phyloP scores from a whole-genome alignment of 2,113 vertebrate species.

The Ursus arctos region DNA sequence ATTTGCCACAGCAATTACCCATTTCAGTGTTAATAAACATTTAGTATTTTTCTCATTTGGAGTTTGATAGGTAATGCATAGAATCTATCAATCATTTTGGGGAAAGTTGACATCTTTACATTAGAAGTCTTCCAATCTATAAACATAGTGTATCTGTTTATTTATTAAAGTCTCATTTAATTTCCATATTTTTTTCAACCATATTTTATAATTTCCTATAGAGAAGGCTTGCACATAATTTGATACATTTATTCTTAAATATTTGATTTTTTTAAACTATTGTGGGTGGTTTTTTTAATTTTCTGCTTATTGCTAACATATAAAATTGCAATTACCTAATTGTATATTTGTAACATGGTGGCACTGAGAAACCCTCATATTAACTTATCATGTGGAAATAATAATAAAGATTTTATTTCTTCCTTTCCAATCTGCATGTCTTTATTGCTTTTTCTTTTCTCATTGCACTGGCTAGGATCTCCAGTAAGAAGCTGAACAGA shows the following conservation, averaged over 20 bases:
- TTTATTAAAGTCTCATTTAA: constrained; percentile 4
- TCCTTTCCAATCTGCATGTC: background rate
- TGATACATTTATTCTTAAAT: background rate
- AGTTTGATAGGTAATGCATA: background rate
- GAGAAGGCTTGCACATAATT: background rate
- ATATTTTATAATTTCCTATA: background rate
- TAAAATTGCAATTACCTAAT: background rate
- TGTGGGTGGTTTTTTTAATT: background rate
- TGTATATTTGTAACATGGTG: background rate
- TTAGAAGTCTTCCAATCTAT: background rate
- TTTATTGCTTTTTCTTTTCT: background rate
- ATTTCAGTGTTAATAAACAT: background rate
- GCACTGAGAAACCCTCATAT: background rate
- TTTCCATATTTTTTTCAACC: background rate
- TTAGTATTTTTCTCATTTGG: background rate
- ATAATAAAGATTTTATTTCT: background rate
- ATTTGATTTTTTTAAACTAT: background rate
- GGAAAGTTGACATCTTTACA: background rate
- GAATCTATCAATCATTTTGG: background rate
- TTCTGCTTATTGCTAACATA: background rate
- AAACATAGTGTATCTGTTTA: background rate
- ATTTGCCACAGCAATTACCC: background rate
- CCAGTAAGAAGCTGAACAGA: background rate
- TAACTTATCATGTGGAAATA: background rate
- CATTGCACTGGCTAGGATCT: background rate